These are phyloP conservation scores for Neria commutata DNA, from an alignment of 2,888 invertebrate genomes.

Conservation along the genomic window DNA sequence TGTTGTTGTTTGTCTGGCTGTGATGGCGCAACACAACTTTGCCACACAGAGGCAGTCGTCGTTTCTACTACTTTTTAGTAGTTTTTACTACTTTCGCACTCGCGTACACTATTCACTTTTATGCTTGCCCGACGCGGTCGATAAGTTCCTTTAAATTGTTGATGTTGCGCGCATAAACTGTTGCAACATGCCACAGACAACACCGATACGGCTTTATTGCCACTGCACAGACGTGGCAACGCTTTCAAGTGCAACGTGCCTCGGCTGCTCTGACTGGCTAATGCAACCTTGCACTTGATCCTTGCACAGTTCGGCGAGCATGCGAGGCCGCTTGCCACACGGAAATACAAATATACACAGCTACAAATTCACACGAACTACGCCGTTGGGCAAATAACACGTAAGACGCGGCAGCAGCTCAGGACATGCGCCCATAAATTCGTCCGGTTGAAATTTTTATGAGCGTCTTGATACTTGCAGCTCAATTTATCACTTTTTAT, in stretches of 20 bases:
- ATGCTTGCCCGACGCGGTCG: no score
- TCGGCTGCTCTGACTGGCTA: no score
- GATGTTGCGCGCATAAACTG: not conserved
- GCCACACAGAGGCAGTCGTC: not conserved
- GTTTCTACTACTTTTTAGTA: not conserved
- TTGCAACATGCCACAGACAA: not conserved
- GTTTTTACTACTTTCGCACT: not conserved
- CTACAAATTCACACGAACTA: not conserved
- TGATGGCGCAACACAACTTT: not conserved
- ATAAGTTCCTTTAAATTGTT: not conserved
- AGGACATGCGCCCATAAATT: slow-evolving; percentile 34
- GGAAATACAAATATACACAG: not conserved
- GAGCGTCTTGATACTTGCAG: slow-evolving; percentile 41
- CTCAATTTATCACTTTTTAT: slow-evolving; percentile 42
- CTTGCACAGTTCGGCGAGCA: slow-evolving; percentile 6
- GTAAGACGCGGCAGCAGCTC: not conserved
- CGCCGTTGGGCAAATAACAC: not conserved
- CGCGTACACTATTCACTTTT: no score
- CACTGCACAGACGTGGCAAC: not conserved
- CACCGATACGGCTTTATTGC: not conserved
- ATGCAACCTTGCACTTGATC: slow-evolving; percentile 20
- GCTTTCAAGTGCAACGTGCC: not conserved
- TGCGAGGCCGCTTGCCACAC: slow-evolving; percentile 3
- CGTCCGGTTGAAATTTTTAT: slow-evolving; percentile 39
- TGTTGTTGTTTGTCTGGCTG: not conserved